Percentiles rank a stretch among this genome's conserved stretches.
phyloP scores from a whole-genome alignment of 2,888 invertebrate genomes.

The Embidobia sp. region DNA sequence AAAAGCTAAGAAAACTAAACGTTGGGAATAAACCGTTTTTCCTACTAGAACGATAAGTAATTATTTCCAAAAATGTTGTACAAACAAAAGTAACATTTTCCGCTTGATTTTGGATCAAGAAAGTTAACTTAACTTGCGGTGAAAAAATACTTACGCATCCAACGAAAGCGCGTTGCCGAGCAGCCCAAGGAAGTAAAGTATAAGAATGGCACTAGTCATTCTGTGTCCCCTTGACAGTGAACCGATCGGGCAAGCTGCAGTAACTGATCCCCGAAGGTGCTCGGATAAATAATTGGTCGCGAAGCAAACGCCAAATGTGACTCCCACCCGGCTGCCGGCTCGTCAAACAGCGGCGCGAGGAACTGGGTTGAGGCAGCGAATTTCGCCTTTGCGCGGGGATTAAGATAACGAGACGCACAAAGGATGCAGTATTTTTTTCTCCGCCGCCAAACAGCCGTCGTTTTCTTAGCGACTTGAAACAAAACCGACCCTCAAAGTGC shows the following conservation, averaged over 20 bases:
- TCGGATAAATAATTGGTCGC: slow-evolving; percentile 73
- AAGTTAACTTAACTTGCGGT: too few relatives aligned
- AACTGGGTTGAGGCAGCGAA: slow-evolving; percentile 66
- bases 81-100: too few relatives aligned
- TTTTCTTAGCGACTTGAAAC: too few relatives aligned
- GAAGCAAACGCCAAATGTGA: slow-evolving; percentile 74
- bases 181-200: slow-evolving; percentile 17
- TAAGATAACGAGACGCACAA: slow-evolving; percentile 63
- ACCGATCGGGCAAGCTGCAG: slow-evolving; percentile 71
- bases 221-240: slow-evolving; percentile 71
- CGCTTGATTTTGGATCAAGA: too few relatives aligned
- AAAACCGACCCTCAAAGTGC: too few relatives aligned
- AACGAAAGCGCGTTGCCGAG: slow-evolving; percentile 3
- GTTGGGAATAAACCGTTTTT: too few relatives aligned
- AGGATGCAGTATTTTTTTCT: slow-evolving; percentile 24
- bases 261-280: slow-evolving; percentile 72
- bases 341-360: slow-evolving; percentile 61
- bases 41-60: too few relatives aligned
- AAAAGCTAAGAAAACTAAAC: too few relatives aligned
- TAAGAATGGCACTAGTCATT: slow-evolving; percentile 70
- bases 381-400: slow-evolving; percentile 68
- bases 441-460: too few relatives aligned
- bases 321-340: slow-evolving; percentile 72
- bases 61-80: too few relatives aligned
- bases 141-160: slow-evolving; percentile 38